Conservation (phyloP, 2,113 vertebrate genomes). For the Charina bottae region DNA sequence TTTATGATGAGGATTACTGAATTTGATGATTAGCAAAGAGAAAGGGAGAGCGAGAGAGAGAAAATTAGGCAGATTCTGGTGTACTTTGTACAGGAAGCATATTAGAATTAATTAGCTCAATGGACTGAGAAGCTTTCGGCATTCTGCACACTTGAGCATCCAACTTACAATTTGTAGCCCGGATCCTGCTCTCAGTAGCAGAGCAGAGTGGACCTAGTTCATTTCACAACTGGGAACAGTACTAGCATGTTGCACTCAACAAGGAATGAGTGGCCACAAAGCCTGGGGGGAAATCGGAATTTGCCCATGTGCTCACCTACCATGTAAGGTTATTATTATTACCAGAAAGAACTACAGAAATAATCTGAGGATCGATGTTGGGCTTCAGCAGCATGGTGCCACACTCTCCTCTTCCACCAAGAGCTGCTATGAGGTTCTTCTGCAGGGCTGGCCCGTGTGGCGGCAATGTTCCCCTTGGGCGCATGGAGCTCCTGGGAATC, state of each 20-base stretch:
- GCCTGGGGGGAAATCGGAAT: too few species aligned
- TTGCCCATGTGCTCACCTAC: not conserved
- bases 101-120: slow-evolving; percentile 44
- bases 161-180: accelerated
- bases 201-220: not conserved
- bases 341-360: not conserved
- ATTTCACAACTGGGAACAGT: not conserved
- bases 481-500: not conserved
- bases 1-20: slow-evolving; percentile 44
- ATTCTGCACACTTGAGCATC: not conserved
- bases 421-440: too few species aligned
- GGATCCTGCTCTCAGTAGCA: accelerated
- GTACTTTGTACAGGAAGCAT: slow-evolving; percentile 54
- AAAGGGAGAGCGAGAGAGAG: slow-evolving; percentile 2
- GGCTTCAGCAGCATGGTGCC: not conserved
- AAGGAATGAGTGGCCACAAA: too few species aligned
- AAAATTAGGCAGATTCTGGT: slow-evolving; percentile 51
- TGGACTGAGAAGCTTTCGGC: not conserved
- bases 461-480: not conserved
- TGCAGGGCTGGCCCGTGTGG: not conserved
- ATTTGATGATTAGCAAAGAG: slow-evolving; percentile 33
- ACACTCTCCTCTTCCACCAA: too few species aligned
- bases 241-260: not conserved
- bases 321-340: too few species aligned
- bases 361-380: not conserved